phyloP scores from a whole-genome alignment of 30 jellyfish, hydroid and myxozoan genomes.

The Hydra vulgaris region DNA sequence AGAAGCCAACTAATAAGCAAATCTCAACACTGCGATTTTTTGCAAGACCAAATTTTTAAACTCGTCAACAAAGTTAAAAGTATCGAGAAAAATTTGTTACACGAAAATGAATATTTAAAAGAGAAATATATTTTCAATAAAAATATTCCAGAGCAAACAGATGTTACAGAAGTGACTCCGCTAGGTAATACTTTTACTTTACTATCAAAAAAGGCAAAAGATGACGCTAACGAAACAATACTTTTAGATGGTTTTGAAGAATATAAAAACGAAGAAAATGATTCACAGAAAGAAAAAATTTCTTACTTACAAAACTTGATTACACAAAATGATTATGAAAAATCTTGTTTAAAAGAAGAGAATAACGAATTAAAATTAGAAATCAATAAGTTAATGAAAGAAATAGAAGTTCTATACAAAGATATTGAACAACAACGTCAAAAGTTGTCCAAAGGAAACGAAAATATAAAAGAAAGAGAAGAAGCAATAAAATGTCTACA shows the following conservation, averaged over 20 bases:
- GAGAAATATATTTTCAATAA: neutral
- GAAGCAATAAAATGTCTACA: conserved; percentile 46
- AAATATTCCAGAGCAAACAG: conserved; percentile 5
- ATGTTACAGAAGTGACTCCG: conserved; percentile 30
- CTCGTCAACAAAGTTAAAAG: neutral
- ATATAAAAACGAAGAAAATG: neutral
- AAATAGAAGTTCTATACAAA: conserved; percentile 11
- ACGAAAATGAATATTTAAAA: conserved; percentile 3
- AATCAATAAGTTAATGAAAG: conserved; percentile 17
- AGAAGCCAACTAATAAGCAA: conserved; percentile 15
- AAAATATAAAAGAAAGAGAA: conserved; percentile 14
- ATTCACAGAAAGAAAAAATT: neutral
- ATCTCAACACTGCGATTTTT: conserved; percentile 18
- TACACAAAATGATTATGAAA: conserved; percentile 25
- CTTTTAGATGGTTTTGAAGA: conserved; percentile 18
- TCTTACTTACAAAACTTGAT: conserved; percentile 6
- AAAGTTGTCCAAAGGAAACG: conserved; percentile 36
- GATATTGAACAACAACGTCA: conserved; percentile 32
- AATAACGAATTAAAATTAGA: conserved; percentile 21
- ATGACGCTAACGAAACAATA: conserved; percentile 20
- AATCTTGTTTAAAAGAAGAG: conserved; percentile 16
- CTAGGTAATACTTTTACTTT: conserved; percentile 16
- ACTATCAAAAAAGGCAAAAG: neutral
- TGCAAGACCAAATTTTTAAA: conserved; percentile 19
- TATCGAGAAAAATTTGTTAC: neutral